These are phyloP conservation scores for Hedya salicella DNA, from an alignment of 2,888 invertebrate species.

Conservation along the genomic window DNA sequence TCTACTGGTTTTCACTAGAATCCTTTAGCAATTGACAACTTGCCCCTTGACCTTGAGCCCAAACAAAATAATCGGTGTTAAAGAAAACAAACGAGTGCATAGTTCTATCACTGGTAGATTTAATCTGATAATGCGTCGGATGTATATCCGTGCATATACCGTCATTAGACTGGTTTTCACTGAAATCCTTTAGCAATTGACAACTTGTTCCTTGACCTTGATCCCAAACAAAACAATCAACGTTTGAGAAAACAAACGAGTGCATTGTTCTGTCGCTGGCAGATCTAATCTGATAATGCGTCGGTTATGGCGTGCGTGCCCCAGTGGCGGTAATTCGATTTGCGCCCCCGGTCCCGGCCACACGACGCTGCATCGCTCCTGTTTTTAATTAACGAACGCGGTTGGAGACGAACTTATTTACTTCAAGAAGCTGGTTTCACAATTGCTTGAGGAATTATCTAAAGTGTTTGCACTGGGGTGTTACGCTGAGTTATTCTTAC, in stretches of 20 bases:
- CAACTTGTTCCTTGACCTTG: slow-evolving; percentile 45
- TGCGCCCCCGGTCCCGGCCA: slow-evolving; percentile 61
- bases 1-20: background rate
- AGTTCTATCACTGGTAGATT: slow-evolving; percentile 45
- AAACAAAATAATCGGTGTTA: slow-evolving; percentile 26
- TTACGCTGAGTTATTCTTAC: background rate
- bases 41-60: slow-evolving; percentile 45
- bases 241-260: slow-evolving; percentile 43
- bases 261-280: slow-evolving; percentile 44
- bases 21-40: background rate
- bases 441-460: slow-evolving; percentile 17
- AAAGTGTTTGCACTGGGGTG: background rate
- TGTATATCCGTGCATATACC: too few relatives aligned
- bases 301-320: slow-evolving; percentile 66
- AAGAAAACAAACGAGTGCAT: slow-evolving; percentile 45
- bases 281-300: slow-evolving; percentile 65
- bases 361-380: slow-evolving; percentile 50
- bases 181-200: background rate
- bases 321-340: slow-evolving; percentile 64
- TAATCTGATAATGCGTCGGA: slow-evolving; percentile 68
- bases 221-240: slow-evolving; percentile 26
- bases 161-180: background rate
- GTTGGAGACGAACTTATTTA: slow-evolving; percentile 41
- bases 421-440: slow-evolving; percentile 22
- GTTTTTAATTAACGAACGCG: slow-evolving; percentile 51